Evolutionary conservation across 2,888 invertebrate species (phyloP).

Genomic region (Protodeltote pygarga): DNA sequence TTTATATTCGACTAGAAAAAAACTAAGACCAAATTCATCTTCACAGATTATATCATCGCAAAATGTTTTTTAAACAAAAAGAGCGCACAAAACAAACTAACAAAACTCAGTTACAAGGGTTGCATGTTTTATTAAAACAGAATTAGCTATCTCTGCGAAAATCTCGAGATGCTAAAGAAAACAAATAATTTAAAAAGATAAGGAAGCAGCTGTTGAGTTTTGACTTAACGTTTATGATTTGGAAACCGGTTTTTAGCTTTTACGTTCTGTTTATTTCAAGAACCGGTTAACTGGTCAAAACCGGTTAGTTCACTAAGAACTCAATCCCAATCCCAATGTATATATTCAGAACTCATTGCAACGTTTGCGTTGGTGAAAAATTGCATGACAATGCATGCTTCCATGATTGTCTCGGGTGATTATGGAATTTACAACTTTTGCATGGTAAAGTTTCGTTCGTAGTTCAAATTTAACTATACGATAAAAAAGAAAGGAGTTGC

Average conservation of each 20-base stretch:
- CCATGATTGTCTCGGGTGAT: too few relatives aligned
- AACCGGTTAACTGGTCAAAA: background rate
- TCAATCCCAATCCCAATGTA: too few relatives aligned
- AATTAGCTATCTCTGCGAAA: slow-evolving; percentile 31
- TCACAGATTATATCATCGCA: slow-evolving; percentile 16
- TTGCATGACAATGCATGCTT: too few relatives aligned
- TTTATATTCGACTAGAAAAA: slow-evolving; percentile 1
- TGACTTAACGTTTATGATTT: slow-evolving; percentile 32
- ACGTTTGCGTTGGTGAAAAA: too few relatives aligned
- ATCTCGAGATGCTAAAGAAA: slow-evolving; percentile 15
- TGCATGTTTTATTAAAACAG: slow-evolving; percentile 28
- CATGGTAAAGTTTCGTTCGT: too few relatives aligned
- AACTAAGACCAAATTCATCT: slow-evolving; percentile 15
- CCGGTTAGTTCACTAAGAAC: too few relatives aligned
- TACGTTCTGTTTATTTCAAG: slow-evolving; percentile 1
- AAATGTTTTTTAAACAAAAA: slow-evolving; percentile 6
- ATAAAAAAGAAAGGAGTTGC: too few relatives aligned
- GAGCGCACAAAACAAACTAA: background rate
- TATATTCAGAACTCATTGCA: too few relatives aligned
- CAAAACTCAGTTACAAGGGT: slow-evolving; percentile 26
- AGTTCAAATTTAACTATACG: too few relatives aligned
- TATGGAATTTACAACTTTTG: too few relatives aligned
- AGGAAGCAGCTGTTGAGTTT: slow-evolving; percentile 18
- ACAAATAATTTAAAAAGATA: slow-evolving; percentile 19
- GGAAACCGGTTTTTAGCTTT: slow-evolving; percentile 25